Evolutionary conservation across 2,113 vertebrate genomes (phyloP).

Genomic region (Pterophyllum scalare): DNA sequence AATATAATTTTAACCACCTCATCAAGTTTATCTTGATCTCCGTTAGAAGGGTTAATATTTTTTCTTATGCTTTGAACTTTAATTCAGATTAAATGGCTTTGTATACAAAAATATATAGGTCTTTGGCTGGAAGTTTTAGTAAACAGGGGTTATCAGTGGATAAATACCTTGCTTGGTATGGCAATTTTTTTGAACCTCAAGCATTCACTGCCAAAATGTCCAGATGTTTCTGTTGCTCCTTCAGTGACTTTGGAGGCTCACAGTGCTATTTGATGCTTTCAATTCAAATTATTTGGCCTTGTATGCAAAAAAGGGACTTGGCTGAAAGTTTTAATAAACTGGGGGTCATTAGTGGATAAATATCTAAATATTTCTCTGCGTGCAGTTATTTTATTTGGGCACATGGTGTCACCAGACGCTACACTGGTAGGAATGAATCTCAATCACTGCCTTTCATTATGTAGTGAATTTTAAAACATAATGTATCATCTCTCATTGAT

Average conservation of each 20-base stretch:
- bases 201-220: no score
- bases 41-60: neutral
- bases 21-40: neutral
- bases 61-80: neutral
- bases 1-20: neutral
- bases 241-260: no score
- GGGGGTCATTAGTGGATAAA: neutral
- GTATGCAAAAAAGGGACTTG: neutral
- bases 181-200: no score
- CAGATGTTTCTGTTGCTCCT: no score
- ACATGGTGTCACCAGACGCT: slow-evolving; percentile 25
- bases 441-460: neutral
- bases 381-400: slow-evolving; percentile 16
- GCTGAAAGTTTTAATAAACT: neutral
- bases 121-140: no score
- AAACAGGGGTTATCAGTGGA: no score
- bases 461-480: neutral
- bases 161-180: no score
- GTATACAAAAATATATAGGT: no score
- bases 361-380: neutral
- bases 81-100: neutral
- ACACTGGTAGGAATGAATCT: neutral
- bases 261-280: no score
- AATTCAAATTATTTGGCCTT: neutral
- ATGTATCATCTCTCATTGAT: neutral